Base-by-base conservation (phyloP, 2,113 vertebrate genomes). In the Arizona elegans region DNA sequence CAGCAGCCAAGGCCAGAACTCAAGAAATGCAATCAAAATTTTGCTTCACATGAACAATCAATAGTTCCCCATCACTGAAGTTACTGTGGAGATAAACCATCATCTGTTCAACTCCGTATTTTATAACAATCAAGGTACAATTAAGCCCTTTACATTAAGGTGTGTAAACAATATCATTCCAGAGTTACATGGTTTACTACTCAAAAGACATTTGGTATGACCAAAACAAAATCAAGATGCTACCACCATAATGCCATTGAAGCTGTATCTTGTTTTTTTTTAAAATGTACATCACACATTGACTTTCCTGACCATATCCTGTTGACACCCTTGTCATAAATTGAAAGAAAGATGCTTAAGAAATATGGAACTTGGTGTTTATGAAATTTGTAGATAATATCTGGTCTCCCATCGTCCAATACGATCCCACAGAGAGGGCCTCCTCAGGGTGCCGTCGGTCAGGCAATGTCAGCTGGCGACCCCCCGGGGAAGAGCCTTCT, bases 41-140 rank as follows among this genome's bases (percentile, higher is more conserved):
- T 81, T 85, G 89, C 88, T 94, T 62, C 65, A 62, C 88, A 85
- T 38, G 75, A 91, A 85, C 89, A 75, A 91, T 94, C 91, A 91
- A 94, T 92, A 92, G n/a, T 75, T 91, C 43, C 33, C 43, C 8
- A 24, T 81, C 26, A 21, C 24, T 47, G 85, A 85, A 85, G n/a
- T 29, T 86, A 56, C 86, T 94, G 88, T 24, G 53, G 89, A 92
- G 89, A 92, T 94, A 56, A 88, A 85, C 81, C 55, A 92, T 17
- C n/a, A 23, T 53, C 38, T 47, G 43, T 29, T 85, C 89, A 43
- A 2, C 75, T 81, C 75, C 70, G 94, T 13, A 38, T 92, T 93
- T 65, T 91, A 87, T 89, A 56, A 65, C 21, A 17, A 5, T 23
- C 59, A 52, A n/a, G 33, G 58, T 53, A 24, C 62, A 75, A 19